These are phyloP conservation scores for Megaceryle maxima DNA, from an alignment of 2,113 vertebrate genomes.

Conservation along the genomic window DNA sequence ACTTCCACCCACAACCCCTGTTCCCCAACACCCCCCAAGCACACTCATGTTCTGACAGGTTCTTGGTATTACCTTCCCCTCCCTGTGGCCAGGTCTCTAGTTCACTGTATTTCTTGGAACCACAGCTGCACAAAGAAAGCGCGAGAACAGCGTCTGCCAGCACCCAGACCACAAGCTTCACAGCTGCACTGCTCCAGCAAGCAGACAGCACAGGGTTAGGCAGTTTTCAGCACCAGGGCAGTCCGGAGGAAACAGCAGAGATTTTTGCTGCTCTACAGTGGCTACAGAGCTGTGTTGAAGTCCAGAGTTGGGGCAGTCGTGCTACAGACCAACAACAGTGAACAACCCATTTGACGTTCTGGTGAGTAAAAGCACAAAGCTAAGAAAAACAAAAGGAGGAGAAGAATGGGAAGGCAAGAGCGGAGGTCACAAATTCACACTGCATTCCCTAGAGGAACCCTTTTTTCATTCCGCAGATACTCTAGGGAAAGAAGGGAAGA, in stretches of 20 bases:
- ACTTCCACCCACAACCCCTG: background rate
- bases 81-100: constrained; percentile 28
- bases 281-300: background rate
- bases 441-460: background rate
- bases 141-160: background rate
- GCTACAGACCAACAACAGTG: background rate
- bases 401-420: background rate
- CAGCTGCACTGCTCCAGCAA: constrained; percentile 4
- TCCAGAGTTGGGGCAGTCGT: background rate
- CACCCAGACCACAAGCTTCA: constrained; percentile 36
- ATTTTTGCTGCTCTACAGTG: background rate
- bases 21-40: background rate
- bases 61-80: constrained; percentile 29
- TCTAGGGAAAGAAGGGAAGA: background rate
- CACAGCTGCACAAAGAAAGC: constrained; percentile 55
- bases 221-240: background rate
- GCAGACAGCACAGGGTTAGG: background rate
- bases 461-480: background rate
- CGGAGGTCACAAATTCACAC: background rate
- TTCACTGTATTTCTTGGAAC: constrained; percentile 72
- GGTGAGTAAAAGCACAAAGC: background rate
- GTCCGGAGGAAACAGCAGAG: background rate
- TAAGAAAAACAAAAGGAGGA: background rate
- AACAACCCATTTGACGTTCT: background rate
- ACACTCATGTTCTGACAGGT: background rate